These are phyloP conservation scores for Ridgeia piscesae DNA, from an alignment of 1,140 invertebrate genomes.

Conservation along the genomic window DNA sequence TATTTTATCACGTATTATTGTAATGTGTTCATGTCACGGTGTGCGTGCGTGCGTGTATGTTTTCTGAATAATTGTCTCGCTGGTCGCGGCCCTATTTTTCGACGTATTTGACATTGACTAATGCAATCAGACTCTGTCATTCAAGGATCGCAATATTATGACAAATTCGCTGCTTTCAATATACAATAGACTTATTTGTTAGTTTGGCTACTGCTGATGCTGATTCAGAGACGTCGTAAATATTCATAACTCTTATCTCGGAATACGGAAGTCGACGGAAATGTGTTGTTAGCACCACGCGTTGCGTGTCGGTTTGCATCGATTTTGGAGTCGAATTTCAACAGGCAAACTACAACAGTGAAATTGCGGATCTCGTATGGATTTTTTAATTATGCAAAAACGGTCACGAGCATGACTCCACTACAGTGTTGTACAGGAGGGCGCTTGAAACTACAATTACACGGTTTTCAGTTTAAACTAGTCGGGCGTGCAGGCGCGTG, in stretches of 20 bases:
- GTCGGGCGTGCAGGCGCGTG: not conserved
- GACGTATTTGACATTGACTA: too few relatives aligned
- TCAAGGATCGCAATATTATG: too few relatives aligned
- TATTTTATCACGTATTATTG: too few relatives aligned
- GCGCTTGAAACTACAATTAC: not conserved
- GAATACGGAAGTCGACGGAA: not conserved
- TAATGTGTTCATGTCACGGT: too few relatives aligned
- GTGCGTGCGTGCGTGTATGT: too few relatives aligned
- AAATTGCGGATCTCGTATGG: not conserved
- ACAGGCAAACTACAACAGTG: not conserved
- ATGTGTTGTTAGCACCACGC: not conserved
- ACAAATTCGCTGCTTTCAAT: too few relatives aligned
- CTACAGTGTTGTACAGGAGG: not conserved
- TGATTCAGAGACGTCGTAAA: too few relatives aligned
- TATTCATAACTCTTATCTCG: not conserved
- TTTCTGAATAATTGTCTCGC: too few relatives aligned
- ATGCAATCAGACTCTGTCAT: too few relatives aligned
- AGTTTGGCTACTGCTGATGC: too few relatives aligned
- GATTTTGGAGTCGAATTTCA: not conserved
- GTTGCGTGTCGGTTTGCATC: not conserved
- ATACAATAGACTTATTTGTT: too few relatives aligned
- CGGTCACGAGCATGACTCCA: not conserved
- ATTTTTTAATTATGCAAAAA: conserved; percentile 1
- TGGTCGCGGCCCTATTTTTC: too few relatives aligned
- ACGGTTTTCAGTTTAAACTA: not conserved